phyloP scores from a whole-genome alignment of 2,888 invertebrate species.

The Tetropium fuscum region DNA sequence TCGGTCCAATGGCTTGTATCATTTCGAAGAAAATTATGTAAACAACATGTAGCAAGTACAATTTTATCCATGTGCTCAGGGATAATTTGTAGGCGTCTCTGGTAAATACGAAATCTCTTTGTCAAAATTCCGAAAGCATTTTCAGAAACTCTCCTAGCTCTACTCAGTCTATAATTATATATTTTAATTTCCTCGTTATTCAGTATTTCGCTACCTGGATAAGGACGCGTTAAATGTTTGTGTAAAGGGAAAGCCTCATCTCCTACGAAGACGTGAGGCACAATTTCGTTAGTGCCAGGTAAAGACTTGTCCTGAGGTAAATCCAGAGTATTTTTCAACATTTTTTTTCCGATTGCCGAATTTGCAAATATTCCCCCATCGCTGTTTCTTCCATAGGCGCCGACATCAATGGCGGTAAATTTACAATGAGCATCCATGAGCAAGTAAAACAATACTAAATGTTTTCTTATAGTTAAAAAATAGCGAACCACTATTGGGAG shows the following conservation, averaged over 20 bases:
- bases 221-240: conserved; percentile 35
- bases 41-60: too few species aligned
- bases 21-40: too few species aligned
- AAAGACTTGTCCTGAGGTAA: background rate
- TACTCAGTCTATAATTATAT: conserved; percentile 37
- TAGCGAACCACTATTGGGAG: conserved; percentile 1
- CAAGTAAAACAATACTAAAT: conserved; percentile 46
- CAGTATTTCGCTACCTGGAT: conserved; percentile 14
- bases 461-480: conserved; percentile 22
- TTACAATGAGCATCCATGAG: conserved; percentile 40
- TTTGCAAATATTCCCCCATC: conserved; percentile 35
- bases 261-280: conserved; percentile 37
- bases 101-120: conserved; percentile 17
- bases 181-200: conserved; percentile 26
- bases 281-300: background rate
- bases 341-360: conserved; percentile 1
- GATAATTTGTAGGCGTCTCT: too few species aligned
- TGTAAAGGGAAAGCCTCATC: conserved; percentile 40
- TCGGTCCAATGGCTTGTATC: too few species aligned
- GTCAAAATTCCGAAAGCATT: conserved; percentile 38
- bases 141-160: conserved; percentile 38
- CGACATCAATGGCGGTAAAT: conserved; percentile 45
- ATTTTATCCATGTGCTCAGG: too few species aligned
- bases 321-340: background rate
- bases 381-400: conserved; percentile 35